These are phyloP conservation scores for Pyrgus malvae DNA, from an alignment of 2,888 invertebrate species.

Conservation along the genomic window DNA sequence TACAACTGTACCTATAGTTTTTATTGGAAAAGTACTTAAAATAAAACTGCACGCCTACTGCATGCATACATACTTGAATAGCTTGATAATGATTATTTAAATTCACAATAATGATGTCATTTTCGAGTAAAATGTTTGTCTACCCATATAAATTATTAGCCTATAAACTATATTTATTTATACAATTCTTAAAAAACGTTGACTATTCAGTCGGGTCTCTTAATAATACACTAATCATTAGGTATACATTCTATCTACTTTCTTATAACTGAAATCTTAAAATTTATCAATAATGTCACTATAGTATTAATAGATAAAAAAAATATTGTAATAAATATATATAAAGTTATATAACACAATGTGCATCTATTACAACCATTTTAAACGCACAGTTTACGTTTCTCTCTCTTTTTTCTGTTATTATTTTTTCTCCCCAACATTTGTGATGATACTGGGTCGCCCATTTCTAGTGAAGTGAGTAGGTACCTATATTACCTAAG, in stretches of 20 bases:
- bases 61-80: not conserved
- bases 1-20: no score
- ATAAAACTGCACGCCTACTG: not conserved
- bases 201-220: constrained; percentile 81
- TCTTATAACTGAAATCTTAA: constrained; percentile 40
- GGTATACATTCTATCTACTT: constrained; percentile 10
- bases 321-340: constrained; percentile 8
- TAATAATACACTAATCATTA: constrained; percentile 39
- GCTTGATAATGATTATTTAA: no score
- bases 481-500: not conserved
- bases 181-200: constrained; percentile 71
- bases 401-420: not conserved
- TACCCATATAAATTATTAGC: constrained; percentile 42
- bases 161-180: constrained; percentile 55
- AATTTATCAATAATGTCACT: constrained; percentile 14
- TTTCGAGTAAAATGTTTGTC: constrained; percentile 48
- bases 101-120: not conserved
- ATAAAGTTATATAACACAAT: not conserved
- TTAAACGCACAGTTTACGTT: constrained; percentile 2
- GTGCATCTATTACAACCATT: constrained; percentile 37
- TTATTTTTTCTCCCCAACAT: not conserved
- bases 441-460: not conserved
- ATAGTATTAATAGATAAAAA: not conserved
- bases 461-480: not conserved
- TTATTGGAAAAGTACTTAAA: no score